phyloP scores from a whole-genome alignment of 2,113 vertebrate genomes.

The Microcebus murinus region DNA sequence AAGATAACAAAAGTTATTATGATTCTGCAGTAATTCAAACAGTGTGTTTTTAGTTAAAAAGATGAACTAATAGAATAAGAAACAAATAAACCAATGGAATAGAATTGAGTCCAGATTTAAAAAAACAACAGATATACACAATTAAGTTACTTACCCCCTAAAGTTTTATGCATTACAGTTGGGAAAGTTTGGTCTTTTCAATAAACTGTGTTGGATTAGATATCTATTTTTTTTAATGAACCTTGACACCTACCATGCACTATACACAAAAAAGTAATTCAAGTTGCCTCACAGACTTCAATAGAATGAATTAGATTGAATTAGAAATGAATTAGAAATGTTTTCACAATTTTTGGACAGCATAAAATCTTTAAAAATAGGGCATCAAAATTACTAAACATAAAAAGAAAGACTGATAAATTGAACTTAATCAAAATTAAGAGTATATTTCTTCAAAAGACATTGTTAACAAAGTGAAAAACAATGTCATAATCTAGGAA shows the following conservation, averaged over 20 bases:
- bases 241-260: not conserved
- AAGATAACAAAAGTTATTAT: not conserved
- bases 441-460: not conserved
- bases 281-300: not conserved
- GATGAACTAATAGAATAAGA: not conserved
- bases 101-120: not conserved
- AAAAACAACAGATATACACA: not conserved
- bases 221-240: not conserved
- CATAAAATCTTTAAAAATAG: not conserved
- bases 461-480: not conserved
- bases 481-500: not conserved
- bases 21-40: not conserved
- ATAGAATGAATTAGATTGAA: not conserved
- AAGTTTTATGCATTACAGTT: too few species aligned
- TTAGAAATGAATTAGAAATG: not conserved
- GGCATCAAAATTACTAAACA: too few species aligned
- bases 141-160: not conserved
- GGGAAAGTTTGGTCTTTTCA: too few species aligned
- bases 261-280: not conserved
- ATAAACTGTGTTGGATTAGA: not conserved
- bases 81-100: not conserved
- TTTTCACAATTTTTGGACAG: not conserved
- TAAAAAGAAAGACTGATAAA: not conserved
- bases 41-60: not conserved
- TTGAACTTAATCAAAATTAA: not conserved